Conservation (phyloP, 2,888 invertebrate species). For the Calliopum simillimum region DNA sequence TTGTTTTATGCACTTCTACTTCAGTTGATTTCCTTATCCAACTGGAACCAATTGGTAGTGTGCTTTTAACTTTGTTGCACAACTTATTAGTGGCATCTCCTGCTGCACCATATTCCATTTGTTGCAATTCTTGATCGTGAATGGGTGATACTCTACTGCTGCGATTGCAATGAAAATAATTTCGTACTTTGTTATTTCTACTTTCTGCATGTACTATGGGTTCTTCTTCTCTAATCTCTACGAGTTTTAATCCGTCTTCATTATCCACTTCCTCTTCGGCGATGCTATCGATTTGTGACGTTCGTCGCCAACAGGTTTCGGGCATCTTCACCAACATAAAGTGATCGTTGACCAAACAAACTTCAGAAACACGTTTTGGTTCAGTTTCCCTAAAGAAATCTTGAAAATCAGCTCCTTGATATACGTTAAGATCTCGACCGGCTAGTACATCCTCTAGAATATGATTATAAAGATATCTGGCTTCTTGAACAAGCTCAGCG, state of each 20-base stretch:
- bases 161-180: constrained; percentile 26
- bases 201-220: neutral
- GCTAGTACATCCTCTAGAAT: constrained; percentile 23
- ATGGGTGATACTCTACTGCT: constrained; percentile 37
- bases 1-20: neutral
- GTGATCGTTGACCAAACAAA: constrained; percentile 61
- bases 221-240: neutral
- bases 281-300: constrained; percentile 35
- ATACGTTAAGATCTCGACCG: constrained; percentile 46
- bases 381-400: constrained; percentile 51
- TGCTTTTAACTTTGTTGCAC: neutral
- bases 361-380: constrained; percentile 56
- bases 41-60: neutral
- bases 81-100: constrained; percentile 7
- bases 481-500: neutral
- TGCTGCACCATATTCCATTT: constrained; percentile 1
- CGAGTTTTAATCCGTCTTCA: neutral
- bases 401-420: constrained; percentile 52
- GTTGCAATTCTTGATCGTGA: neutral
- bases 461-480: neutral
- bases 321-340: constrained; percentile 64
- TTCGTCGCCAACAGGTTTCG: constrained; percentile 9
- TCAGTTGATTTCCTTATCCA: neutral
- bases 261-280: constrained; percentile 32
- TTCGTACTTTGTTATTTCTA: neutral